These are phyloP conservation scores for Pseudomyrmex pallidus DNA, from an alignment of 1,140 invertebrate genomes.

Conservation along the genomic window DNA sequence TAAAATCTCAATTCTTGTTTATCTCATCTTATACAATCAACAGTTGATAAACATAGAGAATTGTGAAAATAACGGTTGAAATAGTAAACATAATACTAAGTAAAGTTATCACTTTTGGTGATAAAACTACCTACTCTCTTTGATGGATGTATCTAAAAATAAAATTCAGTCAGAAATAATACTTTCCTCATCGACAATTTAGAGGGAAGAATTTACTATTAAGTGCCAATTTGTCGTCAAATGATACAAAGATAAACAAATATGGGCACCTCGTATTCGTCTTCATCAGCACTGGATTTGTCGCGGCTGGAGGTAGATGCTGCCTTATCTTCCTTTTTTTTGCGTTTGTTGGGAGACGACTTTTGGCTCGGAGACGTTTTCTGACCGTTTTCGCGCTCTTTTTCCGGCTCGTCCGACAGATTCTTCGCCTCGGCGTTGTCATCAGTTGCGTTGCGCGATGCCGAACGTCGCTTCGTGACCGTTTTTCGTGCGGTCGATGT, in stretches of 20 bases:
- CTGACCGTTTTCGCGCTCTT: constrained; percentile 75
- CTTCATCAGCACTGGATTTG: constrained; percentile 35
- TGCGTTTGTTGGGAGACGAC: constrained; percentile 63
- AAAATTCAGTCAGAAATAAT: too few species aligned
- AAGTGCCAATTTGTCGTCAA: too few species aligned
- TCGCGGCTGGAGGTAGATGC: constrained; percentile 64
- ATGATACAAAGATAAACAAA: background rate
- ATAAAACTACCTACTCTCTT: too few species aligned
- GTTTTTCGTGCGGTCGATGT: constrained; percentile 40
- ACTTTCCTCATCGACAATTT: too few species aligned
- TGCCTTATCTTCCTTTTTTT: constrained; percentile 75
- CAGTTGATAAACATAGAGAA: too few species aligned
- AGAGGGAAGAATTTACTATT: too few species aligned
- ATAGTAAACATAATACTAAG: too few species aligned
- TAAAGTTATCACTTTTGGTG: too few species aligned
- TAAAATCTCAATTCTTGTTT: too few species aligned
- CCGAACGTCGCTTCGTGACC: constrained; percentile 65
- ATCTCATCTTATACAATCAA: too few species aligned
- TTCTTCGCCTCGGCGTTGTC: constrained; percentile 30
- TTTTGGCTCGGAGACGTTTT: constrained; percentile 29
- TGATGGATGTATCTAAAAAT: too few species aligned
- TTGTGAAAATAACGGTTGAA: too few species aligned
- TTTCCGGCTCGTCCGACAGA: constrained; percentile 28
- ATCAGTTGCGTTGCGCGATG: constrained; percentile 57
- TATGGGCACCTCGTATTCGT: constrained; percentile 79